A percentile compares a stretch with the other conserved stretches of the same genome.
phyloP scores from a whole-genome alignment of 2,888 invertebrate species.

The Leptopterna dolabrata region DNA sequence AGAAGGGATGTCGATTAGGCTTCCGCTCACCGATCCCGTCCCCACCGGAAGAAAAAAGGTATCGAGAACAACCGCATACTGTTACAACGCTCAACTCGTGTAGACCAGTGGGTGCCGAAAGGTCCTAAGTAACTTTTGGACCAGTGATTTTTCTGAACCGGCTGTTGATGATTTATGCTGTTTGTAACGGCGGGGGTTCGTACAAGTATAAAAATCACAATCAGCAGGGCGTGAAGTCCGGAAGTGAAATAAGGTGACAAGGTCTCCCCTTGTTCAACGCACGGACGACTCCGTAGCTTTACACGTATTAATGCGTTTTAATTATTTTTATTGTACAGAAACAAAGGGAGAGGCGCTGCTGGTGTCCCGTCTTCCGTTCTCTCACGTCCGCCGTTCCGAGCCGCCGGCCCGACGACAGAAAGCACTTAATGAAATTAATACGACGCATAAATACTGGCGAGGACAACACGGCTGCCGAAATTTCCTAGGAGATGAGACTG shows the following conservation, averaged over 20 bases:
- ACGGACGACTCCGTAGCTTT: neutral
- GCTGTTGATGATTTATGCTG: no score
- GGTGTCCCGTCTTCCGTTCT: neutral
- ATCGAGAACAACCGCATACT: no score
- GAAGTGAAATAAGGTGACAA: neutral
- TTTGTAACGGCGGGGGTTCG: neutral
- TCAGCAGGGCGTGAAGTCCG: neutral
- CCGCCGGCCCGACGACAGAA: conserved; percentile 7
- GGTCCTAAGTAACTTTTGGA: no score
- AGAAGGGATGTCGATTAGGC: no score
- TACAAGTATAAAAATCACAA: neutral
- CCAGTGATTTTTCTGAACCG: no score
- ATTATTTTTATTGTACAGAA: neutral
- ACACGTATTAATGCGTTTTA: conserved; percentile 11
- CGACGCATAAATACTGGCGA: neutral
- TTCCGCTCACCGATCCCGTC: no score
- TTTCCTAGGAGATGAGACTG: neutral
- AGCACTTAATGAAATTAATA: conserved; percentile 11
- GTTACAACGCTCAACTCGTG: no score
- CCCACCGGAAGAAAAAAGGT: no score
- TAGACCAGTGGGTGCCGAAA: no score
- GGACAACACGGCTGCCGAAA: neutral
- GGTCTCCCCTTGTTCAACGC: neutral
- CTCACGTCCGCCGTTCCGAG: neutral
- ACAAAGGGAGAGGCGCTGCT: neutral